These are phyloP conservation scores for Oscheius sp. DNA, from an alignment of 2,888 invertebrate species.

Conservation along the genomic window DNA sequence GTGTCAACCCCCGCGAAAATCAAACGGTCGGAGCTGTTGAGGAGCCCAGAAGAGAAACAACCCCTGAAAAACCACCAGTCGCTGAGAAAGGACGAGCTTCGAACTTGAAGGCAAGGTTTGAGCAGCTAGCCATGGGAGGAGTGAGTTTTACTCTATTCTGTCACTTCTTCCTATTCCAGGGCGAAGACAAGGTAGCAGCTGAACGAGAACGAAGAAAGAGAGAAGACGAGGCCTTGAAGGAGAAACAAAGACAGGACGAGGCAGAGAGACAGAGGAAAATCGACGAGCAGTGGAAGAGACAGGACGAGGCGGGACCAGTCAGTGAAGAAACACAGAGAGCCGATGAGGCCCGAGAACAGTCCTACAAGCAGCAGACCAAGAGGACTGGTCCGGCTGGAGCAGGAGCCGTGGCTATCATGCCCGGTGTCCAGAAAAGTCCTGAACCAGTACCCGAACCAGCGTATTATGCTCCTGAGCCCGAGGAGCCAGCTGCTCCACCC, in stretches of 20 bases:
- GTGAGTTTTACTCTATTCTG: slow-evolving; percentile 31
- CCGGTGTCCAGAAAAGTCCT: slow-evolving; percentile 28
- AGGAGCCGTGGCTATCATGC: slow-evolving; percentile 50
- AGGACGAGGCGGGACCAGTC: slow-evolving; percentile 49
- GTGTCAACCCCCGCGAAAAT: slow-evolving; percentile 33
- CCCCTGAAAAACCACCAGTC: slow-evolving; percentile 18
- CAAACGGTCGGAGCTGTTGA: slow-evolving; percentile 38
- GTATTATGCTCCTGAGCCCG: neutral
- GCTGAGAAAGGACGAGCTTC: slow-evolving; percentile 59
- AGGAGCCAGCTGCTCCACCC: slow-evolving; percentile 18
- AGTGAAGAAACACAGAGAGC: slow-evolving; percentile 41
- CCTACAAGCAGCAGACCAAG: slow-evolving; percentile 22
- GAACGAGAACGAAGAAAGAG: slow-evolving; percentile 50
- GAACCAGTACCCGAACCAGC: slow-evolving; percentile 6
- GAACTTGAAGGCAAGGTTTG: slow-evolving; percentile 64
- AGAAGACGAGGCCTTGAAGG: slow-evolving; percentile 64
- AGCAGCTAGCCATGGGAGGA: slow-evolving; percentile 60
- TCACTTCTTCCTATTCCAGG: slow-evolving; percentile 1
- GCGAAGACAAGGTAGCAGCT: slow-evolving; percentile 33
- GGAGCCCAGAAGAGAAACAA: neutral
- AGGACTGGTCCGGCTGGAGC: slow-evolving; percentile 37
- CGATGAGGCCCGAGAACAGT: slow-evolving; percentile 13
- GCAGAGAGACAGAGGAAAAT: slow-evolving; percentile 40
- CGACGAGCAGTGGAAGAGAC: slow-evolving; percentile 48
- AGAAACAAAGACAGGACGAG: slow-evolving; percentile 52